Evolutionary conservation across 2,797 vertebrate species (phyloP).

Genomic region (Hydrocynus forskahlii): DNA sequence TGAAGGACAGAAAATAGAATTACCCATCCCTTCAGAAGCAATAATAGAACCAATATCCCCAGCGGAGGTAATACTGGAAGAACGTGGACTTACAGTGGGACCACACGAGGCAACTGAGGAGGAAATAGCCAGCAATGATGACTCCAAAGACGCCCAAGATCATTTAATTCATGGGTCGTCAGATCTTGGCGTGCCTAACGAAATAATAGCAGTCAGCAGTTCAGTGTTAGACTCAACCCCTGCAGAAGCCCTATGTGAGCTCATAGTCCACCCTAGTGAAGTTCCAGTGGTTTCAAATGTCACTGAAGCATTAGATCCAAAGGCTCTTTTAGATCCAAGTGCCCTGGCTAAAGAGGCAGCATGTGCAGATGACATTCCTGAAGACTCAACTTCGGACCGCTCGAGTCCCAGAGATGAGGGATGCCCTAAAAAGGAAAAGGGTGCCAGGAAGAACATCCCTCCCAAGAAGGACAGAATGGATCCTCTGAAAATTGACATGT

Average conservation of each 20-base stretch:
- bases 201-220: background rate
- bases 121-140: background rate
- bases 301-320: slow-evolving; percentile 15
- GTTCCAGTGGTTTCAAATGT: slow-evolving; percentile 16
- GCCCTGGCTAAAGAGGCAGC: background rate
- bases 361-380: slow-evolving; percentile 8
- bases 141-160: background rate
- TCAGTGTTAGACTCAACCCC: slow-evolving; percentile 1
- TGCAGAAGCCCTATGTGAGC: background rate
- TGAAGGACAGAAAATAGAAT: slow-evolving; percentile 48
- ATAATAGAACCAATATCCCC: slow-evolving; percentile 59
- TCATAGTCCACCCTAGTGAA: slow-evolving; percentile 14
- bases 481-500: slow-evolving; percentile 80
- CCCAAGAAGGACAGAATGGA: slow-evolving; percentile 79
- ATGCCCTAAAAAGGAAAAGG: slow-evolving; percentile 43
- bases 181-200: slow-evolving; percentile 1
- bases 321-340: background rate
- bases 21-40: slow-evolving; percentile 48
- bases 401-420: background rate
- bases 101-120: slow-evolving; percentile 21
- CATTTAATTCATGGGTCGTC: background rate
- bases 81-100: background rate
- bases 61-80: slow-evolving; percentile 46
- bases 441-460: slow-evolving; percentile 69
- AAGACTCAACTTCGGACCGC: background rate